Conservation (phyloP, 1,140 invertebrate genomes). For the Drosophila arawakana region DNA sequence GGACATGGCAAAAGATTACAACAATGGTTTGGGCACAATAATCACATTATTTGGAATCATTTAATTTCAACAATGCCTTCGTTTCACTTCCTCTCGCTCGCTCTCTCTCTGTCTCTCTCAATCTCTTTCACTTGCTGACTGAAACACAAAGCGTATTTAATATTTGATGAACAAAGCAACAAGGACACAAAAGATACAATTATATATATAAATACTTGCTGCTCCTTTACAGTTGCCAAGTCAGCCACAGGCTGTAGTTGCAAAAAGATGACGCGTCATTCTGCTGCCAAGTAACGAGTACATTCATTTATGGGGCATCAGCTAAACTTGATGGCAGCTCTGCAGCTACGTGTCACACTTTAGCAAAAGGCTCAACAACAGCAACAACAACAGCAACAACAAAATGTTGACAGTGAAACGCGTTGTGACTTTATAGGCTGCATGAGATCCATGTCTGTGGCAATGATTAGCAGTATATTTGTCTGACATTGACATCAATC, state of each 20-base stretch:
- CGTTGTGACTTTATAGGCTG: slow-evolving; percentile 2
- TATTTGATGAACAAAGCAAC: slow-evolving; percentile 69
- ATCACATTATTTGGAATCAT: slow-evolving; percentile 77
- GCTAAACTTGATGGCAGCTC: slow-evolving; percentile 40
- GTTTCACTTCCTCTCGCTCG: neutral
- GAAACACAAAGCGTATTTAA: slow-evolving; percentile 61
- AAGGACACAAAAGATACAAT: slow-evolving; percentile 47
- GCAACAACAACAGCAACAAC: slow-evolving; percentile 26
- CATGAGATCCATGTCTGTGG: slow-evolving; percentile 13
- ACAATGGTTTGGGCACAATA: slow-evolving; percentile 44
- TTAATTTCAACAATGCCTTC: slow-evolving; percentile 71
- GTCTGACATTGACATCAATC: slow-evolving; percentile 66
- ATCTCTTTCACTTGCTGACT: neutral
- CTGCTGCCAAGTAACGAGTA: slow-evolving; percentile 45
- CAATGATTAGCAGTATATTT: slow-evolving; percentile 62
- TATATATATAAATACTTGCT: slow-evolving; percentile 46
- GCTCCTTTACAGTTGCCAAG: slow-evolving; percentile 77
- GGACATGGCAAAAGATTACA: slow-evolving; percentile 7
- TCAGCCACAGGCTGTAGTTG: slow-evolving; percentile 38
- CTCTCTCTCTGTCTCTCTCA: too few relatives aligned
- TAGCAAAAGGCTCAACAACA: slow-evolving; percentile 22
- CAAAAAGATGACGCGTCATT: slow-evolving; percentile 19
- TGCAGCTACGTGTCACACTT: slow-evolving; percentile 45
- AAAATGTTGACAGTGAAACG: slow-evolving; percentile 49
- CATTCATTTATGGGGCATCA: slow-evolving; percentile 67